Percentiles rank a stretch among this genome's conserved stretches.
Conservation (phyloP, 2,113 vertebrate genomes). For the Passer domesticus region DNA sequence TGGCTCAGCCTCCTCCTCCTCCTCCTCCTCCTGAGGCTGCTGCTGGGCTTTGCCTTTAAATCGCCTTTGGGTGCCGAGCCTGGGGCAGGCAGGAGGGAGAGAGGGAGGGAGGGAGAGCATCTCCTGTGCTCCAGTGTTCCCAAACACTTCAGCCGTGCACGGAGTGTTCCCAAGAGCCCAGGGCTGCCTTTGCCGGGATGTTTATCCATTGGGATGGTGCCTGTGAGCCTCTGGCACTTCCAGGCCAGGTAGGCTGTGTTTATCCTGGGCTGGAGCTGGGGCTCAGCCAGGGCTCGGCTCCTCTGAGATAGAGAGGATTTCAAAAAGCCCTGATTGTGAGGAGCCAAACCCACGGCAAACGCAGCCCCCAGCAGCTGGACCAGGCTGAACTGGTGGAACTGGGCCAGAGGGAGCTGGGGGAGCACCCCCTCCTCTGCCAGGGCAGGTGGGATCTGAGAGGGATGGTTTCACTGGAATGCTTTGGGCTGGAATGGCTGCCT, state of each 20-base stretch:
- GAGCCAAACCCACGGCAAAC: background rate
- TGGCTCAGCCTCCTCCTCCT: background rate
- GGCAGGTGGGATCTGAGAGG: background rate
- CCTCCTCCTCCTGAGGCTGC: accelerated
- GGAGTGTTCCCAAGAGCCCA: background rate
- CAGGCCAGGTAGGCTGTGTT: conserved; percentile 13
- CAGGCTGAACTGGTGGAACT: background rate
- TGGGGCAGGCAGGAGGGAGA: background rate
- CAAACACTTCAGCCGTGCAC: background rate
- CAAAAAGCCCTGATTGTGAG: background rate
- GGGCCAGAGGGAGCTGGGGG: background rate
- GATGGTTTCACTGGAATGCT: background rate
- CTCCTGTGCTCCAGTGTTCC: background rate
- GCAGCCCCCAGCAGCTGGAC: background rate
- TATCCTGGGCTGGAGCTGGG: conserved; percentile 32
- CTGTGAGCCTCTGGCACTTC: background rate
- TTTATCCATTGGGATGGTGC: background rate
- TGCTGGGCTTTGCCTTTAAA: background rate
- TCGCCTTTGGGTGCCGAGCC: no score
- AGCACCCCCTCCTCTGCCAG: accelerated
- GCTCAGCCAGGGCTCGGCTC: background rate
- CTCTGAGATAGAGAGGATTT: background rate
- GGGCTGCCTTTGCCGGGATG: background rate
- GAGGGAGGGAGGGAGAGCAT: background rate
- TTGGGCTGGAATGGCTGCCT: background rate